Base-by-base conservation (phyloP, 2,797 vertebrate genomes). In the Lophotriccus pileatus region DNA sequence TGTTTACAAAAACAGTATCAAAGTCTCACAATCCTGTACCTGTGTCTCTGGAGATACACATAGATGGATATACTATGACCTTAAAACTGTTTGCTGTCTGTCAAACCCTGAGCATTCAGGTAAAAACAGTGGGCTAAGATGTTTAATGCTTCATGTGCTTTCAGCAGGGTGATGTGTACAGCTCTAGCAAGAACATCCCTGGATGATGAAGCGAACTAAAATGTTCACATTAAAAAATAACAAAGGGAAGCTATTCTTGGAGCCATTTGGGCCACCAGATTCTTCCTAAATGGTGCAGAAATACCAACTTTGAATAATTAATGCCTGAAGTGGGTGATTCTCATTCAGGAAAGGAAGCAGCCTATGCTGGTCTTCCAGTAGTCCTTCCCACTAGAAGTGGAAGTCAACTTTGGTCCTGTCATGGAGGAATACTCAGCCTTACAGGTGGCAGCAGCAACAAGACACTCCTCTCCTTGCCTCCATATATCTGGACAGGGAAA, bases 211-310 rank as follows among this genome's bases (percentile, higher is more conserved):
- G 58, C 34, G 81, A 95, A 86, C 23, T 32, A 20, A 85, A 85
- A 69, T 0, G 1, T 72, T 89, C 56, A 37, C 68, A 89, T 95
- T 90, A 95, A 95, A 97, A 95, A 90, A 83, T 96, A 93, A 93
- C 53, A 75, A 85, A 77, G 89, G 5, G 27, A 80, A 92, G 87
- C 72, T 92, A 95, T 92, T 96, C 66, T 68, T 67, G 72, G 90
- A 94, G 81, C 46, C 68, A 64, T 80, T 90, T 70, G 60, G 92
- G 53, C 78, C 90, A 87, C 67, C 43, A 77, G 81, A 43, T 94
- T 89, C 72, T 77, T 70, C 58, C 52, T 95, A 95, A 95, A 94
- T 78, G 39, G 18, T 87, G 78, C 64, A 90, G 68, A 90, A 95
- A 92, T 77, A 84, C 7, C 56, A 68, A 0, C 56, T 72, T 70